Conservation (phyloP, 2,888 invertebrate genomes). For the Tetanocera ferruginea region DNA sequence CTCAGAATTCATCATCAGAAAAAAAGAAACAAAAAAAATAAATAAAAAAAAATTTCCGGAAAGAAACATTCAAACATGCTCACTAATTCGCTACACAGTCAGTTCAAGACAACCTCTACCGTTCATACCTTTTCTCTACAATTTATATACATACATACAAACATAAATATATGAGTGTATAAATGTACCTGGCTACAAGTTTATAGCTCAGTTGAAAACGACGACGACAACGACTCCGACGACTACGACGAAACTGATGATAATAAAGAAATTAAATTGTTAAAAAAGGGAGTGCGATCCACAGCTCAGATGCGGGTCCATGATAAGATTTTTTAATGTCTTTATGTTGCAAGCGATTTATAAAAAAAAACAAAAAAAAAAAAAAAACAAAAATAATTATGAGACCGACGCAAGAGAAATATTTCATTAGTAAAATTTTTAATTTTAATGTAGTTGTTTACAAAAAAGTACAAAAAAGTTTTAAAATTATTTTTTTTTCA, state of each 20-base stretch:
- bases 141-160: neutral
- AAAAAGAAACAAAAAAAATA: slow-evolving; percentile 42
- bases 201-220: neutral
- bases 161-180: neutral
- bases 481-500: too few relatives aligned
- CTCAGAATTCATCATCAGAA: slow-evolving; percentile 34
- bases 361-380: neutral
- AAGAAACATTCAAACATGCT: slow-evolving; percentile 65
- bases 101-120: slow-evolving; percentile 43
- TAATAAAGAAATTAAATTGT: slow-evolving; percentile 64
- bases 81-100: slow-evolving; percentile 62
- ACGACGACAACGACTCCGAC: slow-evolving; percentile 10
- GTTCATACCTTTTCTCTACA: slow-evolving; percentile 55
- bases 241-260: slow-evolving; percentile 46
- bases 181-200: slow-evolving; percentile 28
- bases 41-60: slow-evolving; percentile 51
- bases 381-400: neutral
- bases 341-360: neutral
- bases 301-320: slow-evolving; percentile 16
- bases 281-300: slow-evolving; percentile 45
- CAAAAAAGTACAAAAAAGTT: neutral
- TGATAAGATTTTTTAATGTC: slow-evolving; percentile 22
- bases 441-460: too few relatives aligned
- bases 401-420: neutral
- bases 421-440: neutral